phyloP scores from a whole-genome alignment of 2,113 vertebrate genomes.

The Caretta caretta region DNA sequence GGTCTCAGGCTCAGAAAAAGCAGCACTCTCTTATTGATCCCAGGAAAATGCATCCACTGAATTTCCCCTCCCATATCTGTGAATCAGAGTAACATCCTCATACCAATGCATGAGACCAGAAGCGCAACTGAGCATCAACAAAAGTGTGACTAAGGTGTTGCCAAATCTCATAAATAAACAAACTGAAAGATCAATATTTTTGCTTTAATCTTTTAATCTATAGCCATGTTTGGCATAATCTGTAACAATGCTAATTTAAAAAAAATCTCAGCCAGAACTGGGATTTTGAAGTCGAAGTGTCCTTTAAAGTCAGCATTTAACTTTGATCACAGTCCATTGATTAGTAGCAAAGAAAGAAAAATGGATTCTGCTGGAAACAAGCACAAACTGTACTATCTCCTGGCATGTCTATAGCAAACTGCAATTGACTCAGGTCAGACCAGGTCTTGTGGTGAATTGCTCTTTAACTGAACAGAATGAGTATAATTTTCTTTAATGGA shows the following conservation, averaged over 20 bases:
- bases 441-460: neutral
- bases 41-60: neutral
- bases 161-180: neutral
- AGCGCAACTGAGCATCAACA: neutral
- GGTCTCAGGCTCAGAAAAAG: neutral
- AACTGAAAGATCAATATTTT: neutral
- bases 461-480: neutral
- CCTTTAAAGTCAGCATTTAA: neutral
- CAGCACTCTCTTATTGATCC: neutral
- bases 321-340: neutral
- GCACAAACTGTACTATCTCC: neutral
- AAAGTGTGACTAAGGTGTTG: neutral
- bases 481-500: neutral
- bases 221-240: neutral
- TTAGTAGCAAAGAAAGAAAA: neutral
- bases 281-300: neutral
- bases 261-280: neutral
- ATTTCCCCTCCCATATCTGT: neutral
- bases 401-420: neutral
- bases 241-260: neutral
- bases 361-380: neutral
- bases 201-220: neutral
- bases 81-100: neutral
- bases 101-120: neutral
- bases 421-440: neutral